Evolutionary conservation across 1,140 invertebrate species (phyloP), one percentile per base, ranked within the genome.

Genomic region (Holotrichia oblita): DNA sequence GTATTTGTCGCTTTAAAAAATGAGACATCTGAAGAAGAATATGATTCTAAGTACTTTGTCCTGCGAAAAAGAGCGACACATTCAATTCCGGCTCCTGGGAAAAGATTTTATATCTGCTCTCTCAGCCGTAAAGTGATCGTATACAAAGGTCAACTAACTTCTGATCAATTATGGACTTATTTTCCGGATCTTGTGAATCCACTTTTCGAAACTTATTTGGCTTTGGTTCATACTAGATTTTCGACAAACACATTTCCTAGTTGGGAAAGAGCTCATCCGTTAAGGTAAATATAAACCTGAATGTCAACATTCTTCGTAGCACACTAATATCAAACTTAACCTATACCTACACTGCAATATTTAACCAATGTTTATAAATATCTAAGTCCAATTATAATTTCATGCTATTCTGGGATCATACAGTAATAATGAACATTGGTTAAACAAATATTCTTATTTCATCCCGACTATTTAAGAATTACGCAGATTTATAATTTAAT

Each of bases 181-280:
- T 93, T 92, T 85, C 89, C 89, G 76, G 92, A 93, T 84, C 85
- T 93, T 24, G 84, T 83, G 80, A 89, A 98, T 88, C 93, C 95
- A 2, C 91, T 94, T 55, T 99, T 96, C 87, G 94, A 97, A 82
- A 98, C 97, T 0, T 98, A 99, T 86, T 85, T 99, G 83, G 96
- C 98, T 24, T 87, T 99, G 84, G 97, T 99, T 0, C 98, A 99
- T 86, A 99, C 98, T 20, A 82, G 92, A 80, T 99, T 99, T 89
- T 99, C 97, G 2, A 99, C 98, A 69, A 99, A 99, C 88, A 99
- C 98, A 20, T 99, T 99, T 85, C 98, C 98, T 6, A 98, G 95
- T 85, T 99, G 98, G 98, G 98, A 99, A 87, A 92, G 98, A 84
- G 98, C 98, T 12, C 98, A 99, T 89, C 98, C 98, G n/a, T 90